phyloP scores from a whole-genome alignment of 2,797 vertebrate genomes.

The Dromococcyx pavoninus region DNA sequence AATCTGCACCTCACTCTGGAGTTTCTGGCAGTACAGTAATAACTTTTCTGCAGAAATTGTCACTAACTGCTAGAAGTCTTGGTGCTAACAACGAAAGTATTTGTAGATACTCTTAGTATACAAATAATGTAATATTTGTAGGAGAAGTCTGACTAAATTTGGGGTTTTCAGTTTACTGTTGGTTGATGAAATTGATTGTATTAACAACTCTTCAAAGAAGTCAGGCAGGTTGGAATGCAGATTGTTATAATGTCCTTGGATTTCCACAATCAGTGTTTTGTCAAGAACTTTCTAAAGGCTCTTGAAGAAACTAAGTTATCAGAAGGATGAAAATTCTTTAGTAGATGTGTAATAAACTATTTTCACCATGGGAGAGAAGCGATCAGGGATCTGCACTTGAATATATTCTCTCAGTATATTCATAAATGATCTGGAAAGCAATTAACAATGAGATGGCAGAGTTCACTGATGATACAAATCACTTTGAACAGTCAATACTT shows the following conservation, averaged over 20 bases:
- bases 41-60: slow-evolving; percentile 30
- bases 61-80: not conserved
- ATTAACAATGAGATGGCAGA: slow-evolving; percentile 38
- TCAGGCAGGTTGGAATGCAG: not conserved
- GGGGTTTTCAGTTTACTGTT: not conserved
- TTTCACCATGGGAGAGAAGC: not conserved
- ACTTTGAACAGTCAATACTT: not conserved
- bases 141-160: not conserved
- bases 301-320: slow-evolving; percentile 26
- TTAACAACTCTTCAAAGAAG: slow-evolving; percentile 12
- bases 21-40: slow-evolving; percentile 1
- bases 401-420: not conserved
- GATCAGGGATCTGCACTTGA: slow-evolving; percentile 2
- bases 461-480: not conserved
- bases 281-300: slow-evolving; percentile 36
- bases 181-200: not conserved
- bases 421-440: slow-evolving; percentile 20
- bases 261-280: slow-evolving; percentile 39
- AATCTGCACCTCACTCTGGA: not conserved
- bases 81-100: not conserved
- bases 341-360: not conserved
- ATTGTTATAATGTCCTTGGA: not conserved
- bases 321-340: slow-evolving; percentile 14
- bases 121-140: slow-evolving; percentile 1
- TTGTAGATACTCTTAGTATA: not conserved